Percentiles rank a stretch among this genome's conserved stretches.
These are phyloP conservation scores for Strix occidentalis DNA, from an alignment of 2,797 vertebrate genomes.

Conservation along the genomic window DNA sequence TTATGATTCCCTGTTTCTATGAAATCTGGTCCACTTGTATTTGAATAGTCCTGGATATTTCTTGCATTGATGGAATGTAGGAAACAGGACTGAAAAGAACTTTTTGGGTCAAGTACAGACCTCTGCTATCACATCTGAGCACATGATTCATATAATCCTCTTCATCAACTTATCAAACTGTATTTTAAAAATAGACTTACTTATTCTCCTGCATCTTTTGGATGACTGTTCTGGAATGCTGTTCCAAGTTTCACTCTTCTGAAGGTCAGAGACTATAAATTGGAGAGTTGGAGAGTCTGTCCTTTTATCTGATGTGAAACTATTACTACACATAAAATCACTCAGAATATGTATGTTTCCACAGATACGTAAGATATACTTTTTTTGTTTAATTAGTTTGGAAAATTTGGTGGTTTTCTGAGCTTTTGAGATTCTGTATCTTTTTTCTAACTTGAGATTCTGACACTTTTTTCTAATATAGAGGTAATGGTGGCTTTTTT, in stretches of 20 bases:
- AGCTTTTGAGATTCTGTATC: background rate
- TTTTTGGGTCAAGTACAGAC: background rate
- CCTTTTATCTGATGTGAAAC: background rate
- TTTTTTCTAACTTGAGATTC: too few relatives aligned
- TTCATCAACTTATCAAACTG: background rate
- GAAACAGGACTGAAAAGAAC: background rate
- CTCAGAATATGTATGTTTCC: background rate
- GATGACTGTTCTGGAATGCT: background rate
- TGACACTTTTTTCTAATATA: background rate
- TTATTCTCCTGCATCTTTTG: background rate
- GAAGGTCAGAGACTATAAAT: background rate
- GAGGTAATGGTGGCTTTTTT: background rate
- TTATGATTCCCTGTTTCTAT: too few relatives aligned
- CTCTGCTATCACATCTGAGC: background rate
- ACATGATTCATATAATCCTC: background rate
- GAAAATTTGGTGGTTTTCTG: background rate
- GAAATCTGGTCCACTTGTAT: background rate
- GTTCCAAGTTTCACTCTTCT: background rate
- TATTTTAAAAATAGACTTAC: background rate
- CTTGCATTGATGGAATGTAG: background rate
- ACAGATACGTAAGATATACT: background rate
- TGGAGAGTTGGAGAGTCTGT: background rate
- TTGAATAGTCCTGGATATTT: background rate
- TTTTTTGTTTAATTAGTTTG: background rate
- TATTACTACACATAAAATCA: background rate